Conservation (phyloP, 2,113 vertebrate genomes). For the Fulica atra region DNA sequence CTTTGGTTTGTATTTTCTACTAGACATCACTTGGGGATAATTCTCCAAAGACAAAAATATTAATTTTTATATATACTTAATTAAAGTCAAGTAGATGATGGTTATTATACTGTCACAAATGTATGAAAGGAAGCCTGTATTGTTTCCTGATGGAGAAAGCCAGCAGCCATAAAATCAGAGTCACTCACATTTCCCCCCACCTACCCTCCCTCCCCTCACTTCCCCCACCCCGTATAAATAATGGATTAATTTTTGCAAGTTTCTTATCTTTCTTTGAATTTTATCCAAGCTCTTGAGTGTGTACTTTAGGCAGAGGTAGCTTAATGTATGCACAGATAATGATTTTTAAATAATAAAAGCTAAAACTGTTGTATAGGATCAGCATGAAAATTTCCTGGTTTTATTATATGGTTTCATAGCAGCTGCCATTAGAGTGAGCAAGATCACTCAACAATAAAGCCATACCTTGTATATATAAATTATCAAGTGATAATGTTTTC, state of each 20-base stretch:
- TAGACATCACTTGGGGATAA: constrained; percentile 1
- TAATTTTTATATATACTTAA: constrained; percentile 20
- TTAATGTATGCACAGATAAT: background rate
- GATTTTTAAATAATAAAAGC: background rate
- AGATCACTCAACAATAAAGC: background rate
- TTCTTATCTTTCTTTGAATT: background rate
- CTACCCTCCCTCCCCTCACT: background rate
- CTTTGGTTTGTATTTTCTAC: constrained; percentile 34
- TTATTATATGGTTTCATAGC: background rate
- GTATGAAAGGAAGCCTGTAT: background rate
- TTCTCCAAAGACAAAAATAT: constrained; percentile 13
- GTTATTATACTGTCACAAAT: background rate
- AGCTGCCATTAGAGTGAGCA: background rate
- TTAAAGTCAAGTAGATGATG: background rate
- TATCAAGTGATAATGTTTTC: background rate
- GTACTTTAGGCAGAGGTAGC: background rate
- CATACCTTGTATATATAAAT: background rate
- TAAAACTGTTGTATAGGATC: background rate
- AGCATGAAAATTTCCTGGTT: background rate
- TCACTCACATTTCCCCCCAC: background rate
- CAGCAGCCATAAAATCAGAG: background rate
- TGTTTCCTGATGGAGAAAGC: constrained; percentile 6
- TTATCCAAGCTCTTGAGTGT: background rate
- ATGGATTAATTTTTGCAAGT: background rate
- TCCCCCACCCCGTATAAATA: background rate